Conservation (phyloP, 2,888 invertebrate species). For the Sepiola atlantica region DNA sequence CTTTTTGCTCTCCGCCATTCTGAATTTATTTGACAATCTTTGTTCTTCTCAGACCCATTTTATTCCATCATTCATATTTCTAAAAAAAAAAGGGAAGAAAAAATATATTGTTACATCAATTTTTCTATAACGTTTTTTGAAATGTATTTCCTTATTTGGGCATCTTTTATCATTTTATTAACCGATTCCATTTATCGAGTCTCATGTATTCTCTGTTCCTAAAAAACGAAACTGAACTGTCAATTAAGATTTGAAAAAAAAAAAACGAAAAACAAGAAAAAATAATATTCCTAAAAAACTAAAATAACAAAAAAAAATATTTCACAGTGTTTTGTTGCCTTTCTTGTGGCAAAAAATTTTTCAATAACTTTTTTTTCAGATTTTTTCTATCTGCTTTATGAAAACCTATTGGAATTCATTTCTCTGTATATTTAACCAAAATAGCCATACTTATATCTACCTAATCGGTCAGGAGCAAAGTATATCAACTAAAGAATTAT, state of each 20-base stretch:
- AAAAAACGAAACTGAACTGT: neutral
- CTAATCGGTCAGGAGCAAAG: constrained; percentile 17
- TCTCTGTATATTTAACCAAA: neutral
- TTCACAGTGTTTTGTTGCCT: constrained; percentile 21
- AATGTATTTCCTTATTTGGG: neutral
- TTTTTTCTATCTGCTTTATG: neutral
- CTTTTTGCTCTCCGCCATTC: neutral
- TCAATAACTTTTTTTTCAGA: neutral
- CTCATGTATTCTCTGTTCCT: neutral
- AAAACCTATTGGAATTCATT: constrained; percentile 9
- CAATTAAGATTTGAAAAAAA: neutral
- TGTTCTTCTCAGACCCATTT: constrained; percentile 19
- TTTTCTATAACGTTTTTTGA: neutral
- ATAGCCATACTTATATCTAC: neutral
- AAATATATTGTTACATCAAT: neutral
- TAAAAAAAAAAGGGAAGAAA: neutral
- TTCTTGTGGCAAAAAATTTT: neutral
- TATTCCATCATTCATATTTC: neutral
- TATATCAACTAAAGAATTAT: neutral
- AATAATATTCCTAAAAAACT: neutral
- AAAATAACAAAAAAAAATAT: neutral
- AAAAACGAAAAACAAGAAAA: neutral
- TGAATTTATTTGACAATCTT: neutral
- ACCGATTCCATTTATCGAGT: neutral
- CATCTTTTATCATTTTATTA: neutral